These are phyloP conservation scores for Andrena chrysosceles DNA, from an alignment of 2,888 invertebrate species.

Conservation along the genomic window DNA sequence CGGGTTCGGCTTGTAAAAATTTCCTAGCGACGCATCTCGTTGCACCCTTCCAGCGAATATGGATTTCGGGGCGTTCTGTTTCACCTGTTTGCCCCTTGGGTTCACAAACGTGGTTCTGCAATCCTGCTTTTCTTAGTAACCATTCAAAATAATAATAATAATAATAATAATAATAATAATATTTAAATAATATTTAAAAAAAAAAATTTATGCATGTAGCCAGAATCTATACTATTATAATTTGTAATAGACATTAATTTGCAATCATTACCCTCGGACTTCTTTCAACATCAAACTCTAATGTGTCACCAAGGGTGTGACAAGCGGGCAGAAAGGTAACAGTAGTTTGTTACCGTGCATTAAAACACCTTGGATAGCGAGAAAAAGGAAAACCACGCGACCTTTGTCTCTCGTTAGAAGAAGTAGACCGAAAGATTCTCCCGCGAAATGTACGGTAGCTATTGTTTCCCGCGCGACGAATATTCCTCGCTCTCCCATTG, in stretches of 20 bases:
- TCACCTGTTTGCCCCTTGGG: conserved; percentile 10
- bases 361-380: background rate
- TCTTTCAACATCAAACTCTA: background rate
- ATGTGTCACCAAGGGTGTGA: background rate
- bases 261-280: background rate
- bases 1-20: conserved; percentile 52
- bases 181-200: too few species aligned
- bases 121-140: conserved; percentile 5
- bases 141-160: conserved; percentile 20
- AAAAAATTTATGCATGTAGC: too few species aligned
- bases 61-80: conserved; percentile 40
- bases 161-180: too few species aligned
- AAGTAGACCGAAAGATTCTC: conserved; percentile 5
- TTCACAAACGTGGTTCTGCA: conserved; percentile 1
- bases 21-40: conserved; percentile 21
- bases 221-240: too few species aligned
- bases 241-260: too few species aligned
- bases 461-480: conserved; percentile 60
- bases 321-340: background rate
- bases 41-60: conserved; percentile 46
- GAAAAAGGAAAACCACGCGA: conserved; percentile 18
- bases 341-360: conserved; percentile 12
- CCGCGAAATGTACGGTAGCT: background rate
- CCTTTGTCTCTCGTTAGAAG: conserved; percentile 42
- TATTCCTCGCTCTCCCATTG: conserved; percentile 38